Conservation (phyloP, 1,140 invertebrate genomes). For the Bilobella aurantiaca region DNA sequence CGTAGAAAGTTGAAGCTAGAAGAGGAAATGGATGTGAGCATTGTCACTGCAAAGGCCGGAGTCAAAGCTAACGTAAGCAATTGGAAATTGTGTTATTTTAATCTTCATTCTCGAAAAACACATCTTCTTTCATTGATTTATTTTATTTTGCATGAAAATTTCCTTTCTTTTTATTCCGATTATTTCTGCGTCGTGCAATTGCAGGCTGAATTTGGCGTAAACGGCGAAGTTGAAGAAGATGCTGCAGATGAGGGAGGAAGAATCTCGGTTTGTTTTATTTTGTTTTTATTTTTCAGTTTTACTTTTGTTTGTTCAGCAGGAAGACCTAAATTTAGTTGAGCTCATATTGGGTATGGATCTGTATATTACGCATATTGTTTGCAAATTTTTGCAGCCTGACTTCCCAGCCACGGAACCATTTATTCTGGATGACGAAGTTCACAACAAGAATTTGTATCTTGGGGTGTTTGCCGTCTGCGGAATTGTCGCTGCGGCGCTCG, state of each 20-base stretch:
- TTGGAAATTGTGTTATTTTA: neutral
- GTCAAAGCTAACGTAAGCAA: conserved; percentile 64
- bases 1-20: conserved; percentile 51
- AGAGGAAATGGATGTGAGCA: conserved; percentile 49
- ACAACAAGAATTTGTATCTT: conserved; percentile 40
- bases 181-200: too few relatives aligned
- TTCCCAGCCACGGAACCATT: neutral
- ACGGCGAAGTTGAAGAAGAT: neutral
- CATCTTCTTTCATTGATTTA: neutral
- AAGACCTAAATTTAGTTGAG: too few relatives aligned
- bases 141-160: neutral
- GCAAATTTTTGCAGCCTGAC: neutral
- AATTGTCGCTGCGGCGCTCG: conserved; percentile 55
- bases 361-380: neutral
- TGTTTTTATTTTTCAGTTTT: conserved; percentile 7
- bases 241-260: neutral
- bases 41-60: conserved; percentile 53
- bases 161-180: too few relatives aligned
- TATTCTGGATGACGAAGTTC: conserved; percentile 34
- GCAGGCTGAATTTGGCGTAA: too few relatives aligned
- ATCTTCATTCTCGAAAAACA: neutral
- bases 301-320: too few relatives aligned
- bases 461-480: conserved; percentile 55
- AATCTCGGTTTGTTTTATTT: conserved; percentile 3
- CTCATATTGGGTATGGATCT: too few relatives aligned